Evolutionary conservation across 2,797 vertebrate genomes (phyloP).

Genomic region (Clamator glandarius): DNA sequence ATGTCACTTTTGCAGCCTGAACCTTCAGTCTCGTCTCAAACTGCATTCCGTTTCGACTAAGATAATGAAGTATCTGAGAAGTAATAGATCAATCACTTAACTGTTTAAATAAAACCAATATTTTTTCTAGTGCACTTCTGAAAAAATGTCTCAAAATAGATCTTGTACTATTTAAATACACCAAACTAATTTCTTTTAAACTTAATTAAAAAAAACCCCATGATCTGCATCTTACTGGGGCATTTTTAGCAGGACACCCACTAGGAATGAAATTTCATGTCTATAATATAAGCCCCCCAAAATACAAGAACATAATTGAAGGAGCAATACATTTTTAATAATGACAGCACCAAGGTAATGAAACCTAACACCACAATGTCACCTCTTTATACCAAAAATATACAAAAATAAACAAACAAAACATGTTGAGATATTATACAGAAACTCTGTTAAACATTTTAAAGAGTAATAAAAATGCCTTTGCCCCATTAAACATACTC

Average conservation of each 20-base stretch:
- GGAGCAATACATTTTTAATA: slow-evolving; percentile 7
- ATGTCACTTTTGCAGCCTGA: background rate
- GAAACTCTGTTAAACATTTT: slow-evolving; percentile 75
- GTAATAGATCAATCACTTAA: background rate
- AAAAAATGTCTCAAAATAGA: background rate
- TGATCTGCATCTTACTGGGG: background rate
- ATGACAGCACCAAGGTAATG: slow-evolving; percentile 53
- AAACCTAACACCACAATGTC: slow-evolving; percentile 62
- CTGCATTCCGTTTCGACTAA: background rate
- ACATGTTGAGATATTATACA: slow-evolving; percentile 69
- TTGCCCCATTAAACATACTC: slow-evolving; percentile 63
- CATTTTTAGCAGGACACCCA: background rate
- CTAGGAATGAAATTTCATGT: background rate
- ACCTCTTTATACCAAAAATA: slow-evolving; percentile 70
- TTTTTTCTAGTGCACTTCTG: background rate
- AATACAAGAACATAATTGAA: background rate
- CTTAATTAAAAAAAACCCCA: background rate
- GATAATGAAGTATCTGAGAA: background rate
- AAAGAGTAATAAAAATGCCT: slow-evolving; percentile 75
- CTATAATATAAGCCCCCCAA: background rate
- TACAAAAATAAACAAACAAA: slow-evolving; percentile 76
- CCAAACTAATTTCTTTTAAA: background rate
- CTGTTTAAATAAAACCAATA: background rate
- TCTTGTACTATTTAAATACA: background rate
- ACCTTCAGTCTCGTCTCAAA: background rate